These are phyloP conservation scores for Cantharis nigra DNA, from an alignment of 2,888 invertebrate genomes.

Conservation along the genomic window DNA sequence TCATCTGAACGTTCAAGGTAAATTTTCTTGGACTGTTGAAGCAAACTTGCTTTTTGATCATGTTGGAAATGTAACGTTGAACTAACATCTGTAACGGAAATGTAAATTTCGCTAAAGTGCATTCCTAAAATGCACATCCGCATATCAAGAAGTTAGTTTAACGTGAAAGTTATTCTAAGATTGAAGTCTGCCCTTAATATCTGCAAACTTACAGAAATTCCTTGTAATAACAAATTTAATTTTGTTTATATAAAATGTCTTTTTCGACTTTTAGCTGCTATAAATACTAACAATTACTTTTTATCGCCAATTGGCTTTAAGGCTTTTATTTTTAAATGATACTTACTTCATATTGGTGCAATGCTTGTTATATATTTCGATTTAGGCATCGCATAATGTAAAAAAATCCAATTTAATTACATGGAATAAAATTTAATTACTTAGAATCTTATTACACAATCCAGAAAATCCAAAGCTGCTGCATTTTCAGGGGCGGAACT, in stretches of 20 bases:
- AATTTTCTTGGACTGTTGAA: not conserved
- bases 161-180: not conserved
- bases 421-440: not conserved
- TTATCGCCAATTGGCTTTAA: not conserved
- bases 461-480: too few relatives aligned
- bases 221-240: not conserved
- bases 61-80: not conserved
- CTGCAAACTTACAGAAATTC: not conserved
- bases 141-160: not conserved
- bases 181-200: not conserved
- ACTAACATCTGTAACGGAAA: not conserved
- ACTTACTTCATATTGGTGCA: not conserved
- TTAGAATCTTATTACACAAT: not conserved
- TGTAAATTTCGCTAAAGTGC: not conserved
- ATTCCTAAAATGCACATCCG: not conserved
- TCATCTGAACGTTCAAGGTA: conserved; percentile 44
- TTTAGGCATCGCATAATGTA: not conserved
- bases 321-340: not conserved
- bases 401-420: not conserved
- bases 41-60: not conserved
- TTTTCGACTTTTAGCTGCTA: not conserved
- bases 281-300: not conserved
- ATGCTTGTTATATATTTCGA: not conserved
- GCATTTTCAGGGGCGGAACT: too few relatives aligned
- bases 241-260: not conserved